Base-by-base conservation (phyloP, 1,140 invertebrate species). In the Heliconius himera region DNA sequence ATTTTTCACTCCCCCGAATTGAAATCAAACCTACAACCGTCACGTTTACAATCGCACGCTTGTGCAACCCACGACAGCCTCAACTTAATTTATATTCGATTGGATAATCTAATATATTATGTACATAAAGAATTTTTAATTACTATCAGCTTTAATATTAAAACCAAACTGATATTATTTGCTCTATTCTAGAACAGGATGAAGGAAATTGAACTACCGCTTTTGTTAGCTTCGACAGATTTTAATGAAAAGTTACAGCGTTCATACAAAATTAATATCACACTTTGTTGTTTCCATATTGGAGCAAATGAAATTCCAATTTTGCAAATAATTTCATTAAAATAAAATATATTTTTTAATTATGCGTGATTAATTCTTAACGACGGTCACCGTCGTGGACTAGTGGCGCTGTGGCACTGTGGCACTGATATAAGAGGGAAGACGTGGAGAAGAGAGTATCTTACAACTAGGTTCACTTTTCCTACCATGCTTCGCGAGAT, bases 221-320 rank as follows among this genome's bases (percentile, higher is more conserved):
- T 66, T 60, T 60, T 60, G n/a, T 60, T 60, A n/a, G 60, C 60
- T 26, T 66, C 60, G 60, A 66, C 22, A 66, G 56, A 29, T 66
- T 66, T 66, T 66, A 66, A 66, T 66, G 60, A 66, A 66, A 66
- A 66, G 60, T 66, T 66, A 66, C 60, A 29, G 60, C 22, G 26
- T n/a, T 66, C 60, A 66, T 29, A 66, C 60, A 66, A 66, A 66
- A 66, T 66, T 66, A 29, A 66, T 66, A 66, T 29, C 22, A 66
- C 60, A 29, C 3, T 18, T 56, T 56, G 11, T 66, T 66, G 60
- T 29, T 66, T 66, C 26, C 60, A 66, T 66, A 66, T 29, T 66
- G 60, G 22, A 66, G 60, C 11, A 66, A 26, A 66, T 29, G 3
- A 66, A 66, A 66, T 16, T 66, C 29, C 26, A 66, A 66, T 29